phyloP scores from a whole-genome alignment of 2,797 vertebrate species.

The Paguma larvata region DNA sequence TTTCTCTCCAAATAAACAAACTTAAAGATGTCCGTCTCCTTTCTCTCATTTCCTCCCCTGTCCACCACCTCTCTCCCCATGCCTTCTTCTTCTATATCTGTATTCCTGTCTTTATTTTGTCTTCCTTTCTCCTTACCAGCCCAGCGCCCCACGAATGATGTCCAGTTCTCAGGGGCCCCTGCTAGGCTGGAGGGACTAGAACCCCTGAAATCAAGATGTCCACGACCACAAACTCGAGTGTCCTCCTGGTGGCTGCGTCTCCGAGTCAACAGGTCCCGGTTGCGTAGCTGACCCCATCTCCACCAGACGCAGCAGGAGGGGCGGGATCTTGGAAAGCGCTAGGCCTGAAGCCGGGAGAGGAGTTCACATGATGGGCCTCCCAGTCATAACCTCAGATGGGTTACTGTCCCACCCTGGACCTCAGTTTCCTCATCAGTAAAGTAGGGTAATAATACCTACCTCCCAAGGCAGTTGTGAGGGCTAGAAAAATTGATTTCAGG shows the following conservation, averaged over 20 bases:
- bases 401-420: background rate
- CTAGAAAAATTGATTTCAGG: background rate
- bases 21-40: background rate
- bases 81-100: background rate
- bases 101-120: background rate
- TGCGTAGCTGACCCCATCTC: background rate
- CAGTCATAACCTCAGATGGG: background rate
- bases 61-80: background rate
- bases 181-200: background rate
- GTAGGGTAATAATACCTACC: background rate
- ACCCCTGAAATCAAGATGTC: background rate
- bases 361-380: background rate
- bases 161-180: background rate
- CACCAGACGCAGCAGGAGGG: background rate
- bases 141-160: background rate
- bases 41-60: background rate
- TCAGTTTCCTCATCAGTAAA: background rate
- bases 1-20: background rate
- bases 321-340: background rate
- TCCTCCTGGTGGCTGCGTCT: background rate
- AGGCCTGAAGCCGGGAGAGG: background rate
- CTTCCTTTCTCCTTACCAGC: background rate
- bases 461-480: background rate
- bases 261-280: background rate
- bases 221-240: rapidly evolving